Evolutionary conservation across 30 jellyfish, hydroid and myxozoan species (phyloP), one percentile per base, ranked within the genome.

Genomic region (Hydractinia symbiolongicarpus): DNA sequence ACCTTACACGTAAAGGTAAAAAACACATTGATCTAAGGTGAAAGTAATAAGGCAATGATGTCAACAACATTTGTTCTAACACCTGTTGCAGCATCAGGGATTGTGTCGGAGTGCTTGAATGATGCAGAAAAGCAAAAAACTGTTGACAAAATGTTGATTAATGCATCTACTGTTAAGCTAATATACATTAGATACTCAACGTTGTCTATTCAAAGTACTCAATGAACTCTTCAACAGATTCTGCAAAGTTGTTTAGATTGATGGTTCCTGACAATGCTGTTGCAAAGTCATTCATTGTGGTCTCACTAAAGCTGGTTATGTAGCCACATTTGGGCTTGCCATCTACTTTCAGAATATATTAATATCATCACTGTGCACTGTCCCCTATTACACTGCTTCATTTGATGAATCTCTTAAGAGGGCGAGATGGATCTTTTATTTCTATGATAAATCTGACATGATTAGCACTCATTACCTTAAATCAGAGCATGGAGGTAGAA

Each of bases 151-250:
- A 19, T 76, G 84, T 53, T 76, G 15, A 50, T 51, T 2, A 76
- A 51, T 11, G 44, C 1, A 9, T 40, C 79, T 40, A 50, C 84
- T 17, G 4, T 9, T 0, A 76, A 50, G 84, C 84, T 5, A 76
- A 76, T 50, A 76, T 76, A 5, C 84, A 76, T 50, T 76, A 83
- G 84, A 76, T 76, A 8, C 84, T 76, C 8, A 76, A 76, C 44
- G 19, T 76, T 1, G 83, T 76, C 5, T 76, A 51, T 54, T 76
- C 84, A 5, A 76, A 51, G 2, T 76, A 76, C 19, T 76, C 84
- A 54, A 76, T 19, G 79, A 76, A 76, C 50, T 76, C 84, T 9
- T 76, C 73, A 5, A 19, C 79, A 0, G 79, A 51, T 30, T 19
- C 79, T 19, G 79, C 0, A 40, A 76, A 76, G 50, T 51, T 76